Evolutionary conservation across 2,113 vertebrate genomes (phyloP), one percentile per base, ranked within the genome.

Genomic region (Malurus melanocephalus): DNA sequence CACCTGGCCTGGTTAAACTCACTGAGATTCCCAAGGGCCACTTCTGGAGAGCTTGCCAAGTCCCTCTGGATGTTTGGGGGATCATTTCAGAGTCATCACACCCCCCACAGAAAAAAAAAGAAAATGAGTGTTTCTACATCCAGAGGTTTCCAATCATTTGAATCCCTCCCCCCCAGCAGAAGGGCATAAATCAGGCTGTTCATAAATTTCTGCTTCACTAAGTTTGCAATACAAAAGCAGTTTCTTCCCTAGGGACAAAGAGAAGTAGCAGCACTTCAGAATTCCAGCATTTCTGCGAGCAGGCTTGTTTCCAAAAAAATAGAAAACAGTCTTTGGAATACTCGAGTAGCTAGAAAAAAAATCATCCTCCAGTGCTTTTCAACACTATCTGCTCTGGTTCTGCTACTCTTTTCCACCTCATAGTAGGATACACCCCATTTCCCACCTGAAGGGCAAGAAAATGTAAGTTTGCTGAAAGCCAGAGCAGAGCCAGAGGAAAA

Each of bases 361-460:
- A 4, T 3, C 16, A 48, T 27, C 43, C 35, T 42, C 22, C 49
- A 74, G 51, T n/a, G 15, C 32, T 78, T 77, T 66, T 35, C 61
- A 59, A 48, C 67, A 35, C 24, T 56, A 16, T 55, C 32, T 74
- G 22, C 56, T 52, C 87, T 64, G 24, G 13, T 80, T 92, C 42
- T 83, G 33, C 43, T 60, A 3, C 71, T 76, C 53, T 60, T 46
- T 66, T 62, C 57, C 30, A 60, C 66, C 57, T 84, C 87, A 61
- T 11, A 61, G 87, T 11, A 87, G 38, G 78, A 81, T n/a, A 69
- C 42, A 71, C 32, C 8, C 51, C 84, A 90, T 93, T 81, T 94
- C 80, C 49, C 26, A n/a, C 9, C 28, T 42, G 20, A 88, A 75
- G 6, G 19, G 38, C 60, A 75, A 51, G 65, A 59, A 84, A 74